A percentile compares a stretch with the other conserved stretches of the same genome.
These are phyloP conservation scores for Nannoperca obscura DNA, from an alignment of 2,797 vertebrate genomes.

Conservation along the genomic window DNA sequence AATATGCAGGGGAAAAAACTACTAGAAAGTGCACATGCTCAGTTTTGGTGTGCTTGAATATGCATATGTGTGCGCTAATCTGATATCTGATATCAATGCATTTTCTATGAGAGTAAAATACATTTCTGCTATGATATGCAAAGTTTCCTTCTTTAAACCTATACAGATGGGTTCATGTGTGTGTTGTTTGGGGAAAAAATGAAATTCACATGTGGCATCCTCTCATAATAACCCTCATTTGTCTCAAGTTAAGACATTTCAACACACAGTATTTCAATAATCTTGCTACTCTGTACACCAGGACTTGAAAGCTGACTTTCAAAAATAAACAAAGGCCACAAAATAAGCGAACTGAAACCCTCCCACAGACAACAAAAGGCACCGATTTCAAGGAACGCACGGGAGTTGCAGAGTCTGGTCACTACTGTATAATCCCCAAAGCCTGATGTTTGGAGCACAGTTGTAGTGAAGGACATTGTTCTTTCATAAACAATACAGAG, in stretches of 20 bases:
- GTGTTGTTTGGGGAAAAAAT: constrained; percentile 23
- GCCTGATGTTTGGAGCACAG: constrained; percentile 67
- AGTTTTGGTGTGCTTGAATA: constrained; percentile 12
- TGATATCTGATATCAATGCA: neutral
- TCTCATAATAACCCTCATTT: constrained; percentile 35
- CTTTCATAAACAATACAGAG: constrained; percentile 79
- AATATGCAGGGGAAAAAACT: constrained; percentile 51
- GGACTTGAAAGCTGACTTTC: constrained; percentile 61
- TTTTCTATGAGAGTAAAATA: constrained; percentile 6
- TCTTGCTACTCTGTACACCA: constrained; percentile 28
- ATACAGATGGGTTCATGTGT: constrained; percentile 28
- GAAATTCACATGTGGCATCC: constrained; percentile 17
- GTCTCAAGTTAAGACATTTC: constrained; percentile 42
- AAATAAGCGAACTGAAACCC: constrained; percentile 60
- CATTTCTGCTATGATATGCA: constrained; percentile 6
- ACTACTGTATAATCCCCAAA: constrained; percentile 56
- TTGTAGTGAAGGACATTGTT: constrained; percentile 76
- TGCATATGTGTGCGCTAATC: constrained; percentile 7
- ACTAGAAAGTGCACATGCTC: constrained; percentile 30
- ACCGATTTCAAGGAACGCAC: constrained; percentile 65
- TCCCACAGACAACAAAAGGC: constrained; percentile 69
- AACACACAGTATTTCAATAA: constrained; percentile 58
- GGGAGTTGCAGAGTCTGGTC: constrained; percentile 55
- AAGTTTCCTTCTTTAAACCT: constrained; percentile 13
- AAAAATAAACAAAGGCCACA: constrained; percentile 68